Conservation (phyloP, 2,113 vertebrate species). For the Egretta garzetta region DNA sequence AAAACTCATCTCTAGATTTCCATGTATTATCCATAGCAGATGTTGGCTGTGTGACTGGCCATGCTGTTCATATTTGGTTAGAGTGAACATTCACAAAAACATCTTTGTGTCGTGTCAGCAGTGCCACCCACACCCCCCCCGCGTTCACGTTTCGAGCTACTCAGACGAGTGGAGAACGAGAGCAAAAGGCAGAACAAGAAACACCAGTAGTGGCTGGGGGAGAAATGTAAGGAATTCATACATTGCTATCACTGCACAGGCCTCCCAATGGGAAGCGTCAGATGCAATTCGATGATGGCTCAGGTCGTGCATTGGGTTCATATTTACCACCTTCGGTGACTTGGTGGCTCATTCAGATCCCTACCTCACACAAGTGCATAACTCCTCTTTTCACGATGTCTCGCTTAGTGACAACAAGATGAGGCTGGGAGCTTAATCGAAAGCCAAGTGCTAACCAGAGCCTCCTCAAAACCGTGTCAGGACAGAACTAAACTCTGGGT, state of each 20-base stretch:
- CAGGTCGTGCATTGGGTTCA: background rate
- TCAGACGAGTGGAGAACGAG: background rate
- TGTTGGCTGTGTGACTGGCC: background rate
- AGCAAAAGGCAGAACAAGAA: background rate
- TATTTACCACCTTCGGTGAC: background rate
- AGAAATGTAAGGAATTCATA: background rate
- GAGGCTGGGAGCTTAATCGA: background rate
- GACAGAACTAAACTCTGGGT: background rate
- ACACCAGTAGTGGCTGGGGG: background rate
- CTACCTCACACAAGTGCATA: background rate
- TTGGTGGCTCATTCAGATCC: background rate
- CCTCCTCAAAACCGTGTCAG: background rate
- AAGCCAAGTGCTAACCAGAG: background rate
- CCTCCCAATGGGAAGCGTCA: background rate
- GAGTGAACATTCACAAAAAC: background rate
- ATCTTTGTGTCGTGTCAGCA: background rate
- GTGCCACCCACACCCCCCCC: background rate
- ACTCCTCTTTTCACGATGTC: background rate
- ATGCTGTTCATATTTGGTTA: background rate
- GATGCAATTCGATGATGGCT: background rate
- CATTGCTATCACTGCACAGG: background rate
- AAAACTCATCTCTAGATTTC: background rate
- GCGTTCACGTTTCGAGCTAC: fast-evolving
- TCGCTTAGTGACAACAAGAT: background rate
- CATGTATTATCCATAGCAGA: background rate